These are phyloP conservation scores for Platycnemis pennipes DNA, from an alignment of 2,888 invertebrate genomes.

Conservation along the genomic window DNA sequence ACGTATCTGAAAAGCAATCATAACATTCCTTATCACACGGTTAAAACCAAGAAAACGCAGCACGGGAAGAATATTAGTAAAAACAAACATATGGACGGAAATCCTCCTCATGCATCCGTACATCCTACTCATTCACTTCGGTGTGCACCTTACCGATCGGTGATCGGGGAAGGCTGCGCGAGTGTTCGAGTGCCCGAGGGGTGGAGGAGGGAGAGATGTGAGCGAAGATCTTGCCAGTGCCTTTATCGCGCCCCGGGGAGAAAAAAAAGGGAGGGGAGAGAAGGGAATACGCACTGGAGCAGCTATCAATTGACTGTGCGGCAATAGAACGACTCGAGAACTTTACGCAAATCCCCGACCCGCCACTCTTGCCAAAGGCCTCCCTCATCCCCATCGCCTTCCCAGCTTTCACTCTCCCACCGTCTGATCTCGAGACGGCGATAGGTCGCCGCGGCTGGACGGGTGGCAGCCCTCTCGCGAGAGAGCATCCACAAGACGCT, in stretches of 20 bases:
- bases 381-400: background rate
- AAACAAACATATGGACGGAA: background rate
- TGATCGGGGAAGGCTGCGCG: background rate
- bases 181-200: background rate
- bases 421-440: constrained; percentile 36
- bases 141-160: background rate
- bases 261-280: background rate
- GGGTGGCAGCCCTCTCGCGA: background rate
- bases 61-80: background rate
- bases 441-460: constrained; percentile 40
- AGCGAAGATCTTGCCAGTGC: background rate
- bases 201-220: background rate
- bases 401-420: background rate
- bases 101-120: background rate
- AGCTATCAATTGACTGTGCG: constrained; percentile 61
- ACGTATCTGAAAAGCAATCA: too few relatives aligned
- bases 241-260: constrained; percentile 15
- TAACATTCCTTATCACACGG: too few relatives aligned
- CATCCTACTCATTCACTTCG: background rate
- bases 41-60: background rate
- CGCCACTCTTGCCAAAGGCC: background rate
- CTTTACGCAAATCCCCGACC: constrained; percentile 50
- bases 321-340: constrained; percentile 31
- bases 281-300: background rate
- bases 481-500: background rate